Conservation (phyloP, 1,140 invertebrate species). For the Anastatus disparis region DNA sequence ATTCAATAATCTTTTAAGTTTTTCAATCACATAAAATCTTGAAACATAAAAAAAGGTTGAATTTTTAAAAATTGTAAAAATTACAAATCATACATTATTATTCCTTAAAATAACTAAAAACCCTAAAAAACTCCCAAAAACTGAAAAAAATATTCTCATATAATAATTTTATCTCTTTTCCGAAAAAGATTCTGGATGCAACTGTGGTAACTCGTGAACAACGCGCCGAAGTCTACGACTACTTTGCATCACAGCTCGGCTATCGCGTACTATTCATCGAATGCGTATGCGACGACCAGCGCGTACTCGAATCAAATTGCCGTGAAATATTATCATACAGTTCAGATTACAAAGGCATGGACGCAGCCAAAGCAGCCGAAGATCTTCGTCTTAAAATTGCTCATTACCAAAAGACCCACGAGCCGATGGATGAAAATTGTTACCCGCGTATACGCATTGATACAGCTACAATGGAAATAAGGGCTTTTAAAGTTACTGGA, state of each 20-base stretch:
- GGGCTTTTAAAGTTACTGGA: constrained; percentile 71
- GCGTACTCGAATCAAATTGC: constrained; percentile 86
- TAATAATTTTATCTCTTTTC: background rate
- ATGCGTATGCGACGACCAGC: constrained; percentile 87
- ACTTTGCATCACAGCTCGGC: constrained; percentile 77
- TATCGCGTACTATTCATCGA: constrained; percentile 94
- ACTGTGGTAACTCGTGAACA: constrained; percentile 88
- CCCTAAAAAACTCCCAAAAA: no score
- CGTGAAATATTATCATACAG: constrained; percentile 91
- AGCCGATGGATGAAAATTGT: constrained; percentile 74
- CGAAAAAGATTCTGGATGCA: constrained; percentile 77
- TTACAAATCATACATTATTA: no score
- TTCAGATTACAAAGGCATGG: constrained; percentile 87
- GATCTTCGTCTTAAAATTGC: constrained; percentile 87
- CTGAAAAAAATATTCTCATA: no score
- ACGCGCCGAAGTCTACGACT: constrained; percentile 80
- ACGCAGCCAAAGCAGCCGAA: constrained; percentile 77
- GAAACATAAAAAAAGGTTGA: no score
- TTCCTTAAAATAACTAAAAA: no score
- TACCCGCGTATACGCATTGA: constrained; percentile 77
- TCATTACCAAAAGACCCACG: constrained; percentile 85
- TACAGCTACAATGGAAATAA: constrained; percentile 72
- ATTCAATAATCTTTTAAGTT: no score
- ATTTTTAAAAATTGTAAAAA: no score
- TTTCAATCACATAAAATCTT: no score